These are phyloP conservation scores for Aricia agestis DNA, from an alignment of 1,140 invertebrate genomes.

Conservation along the genomic window DNA sequence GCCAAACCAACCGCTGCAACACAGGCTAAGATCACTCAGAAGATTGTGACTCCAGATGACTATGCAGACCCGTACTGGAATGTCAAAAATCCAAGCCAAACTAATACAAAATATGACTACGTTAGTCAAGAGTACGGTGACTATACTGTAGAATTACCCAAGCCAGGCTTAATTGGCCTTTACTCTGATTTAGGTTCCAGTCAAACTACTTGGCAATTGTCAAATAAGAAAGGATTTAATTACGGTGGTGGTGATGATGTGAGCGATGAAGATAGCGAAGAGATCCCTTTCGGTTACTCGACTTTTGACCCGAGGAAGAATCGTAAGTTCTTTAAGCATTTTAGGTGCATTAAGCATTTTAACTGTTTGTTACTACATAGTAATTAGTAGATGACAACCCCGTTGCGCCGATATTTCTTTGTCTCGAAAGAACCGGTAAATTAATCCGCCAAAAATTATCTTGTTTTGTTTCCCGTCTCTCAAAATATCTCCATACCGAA, in stretches of 20 bases:
- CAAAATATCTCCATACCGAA: too few relatives aligned
- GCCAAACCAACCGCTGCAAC: slow-evolving; percentile 33
- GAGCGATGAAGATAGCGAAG: slow-evolving; percentile 38
- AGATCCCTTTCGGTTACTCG: slow-evolving; percentile 47
- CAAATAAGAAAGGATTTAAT: slow-evolving; percentile 36
- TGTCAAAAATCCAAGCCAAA: slow-evolving; percentile 28
- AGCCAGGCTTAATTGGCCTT: slow-evolving; percentile 53
- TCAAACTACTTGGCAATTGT: slow-evolving; percentile 38
- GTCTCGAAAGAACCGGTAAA: too few relatives aligned
- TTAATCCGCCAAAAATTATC: too few relatives aligned
- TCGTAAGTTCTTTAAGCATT: not conserved
- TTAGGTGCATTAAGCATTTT: too few relatives aligned
- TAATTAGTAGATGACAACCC: too few relatives aligned
- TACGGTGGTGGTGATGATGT: slow-evolving; percentile 39
- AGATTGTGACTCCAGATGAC: slow-evolving; percentile 46
- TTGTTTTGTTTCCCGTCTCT: too few relatives aligned
- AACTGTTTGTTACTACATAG: too few relatives aligned
- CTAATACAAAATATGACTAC: slow-evolving; percentile 38
- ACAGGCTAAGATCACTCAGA: slow-evolving; percentile 30
- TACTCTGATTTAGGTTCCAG: slow-evolving; percentile 51
- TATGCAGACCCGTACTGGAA: slow-evolving; percentile 62
- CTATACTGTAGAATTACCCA: slow-evolving; percentile 53
- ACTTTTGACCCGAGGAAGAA: slow-evolving; percentile 52
- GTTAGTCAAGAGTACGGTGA: slow-evolving; percentile 41
- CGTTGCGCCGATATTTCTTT: too few relatives aligned